These are phyloP conservation scores for Noctua janthina DNA, from an alignment of 2,888 invertebrate species.

Conservation along the genomic window DNA sequence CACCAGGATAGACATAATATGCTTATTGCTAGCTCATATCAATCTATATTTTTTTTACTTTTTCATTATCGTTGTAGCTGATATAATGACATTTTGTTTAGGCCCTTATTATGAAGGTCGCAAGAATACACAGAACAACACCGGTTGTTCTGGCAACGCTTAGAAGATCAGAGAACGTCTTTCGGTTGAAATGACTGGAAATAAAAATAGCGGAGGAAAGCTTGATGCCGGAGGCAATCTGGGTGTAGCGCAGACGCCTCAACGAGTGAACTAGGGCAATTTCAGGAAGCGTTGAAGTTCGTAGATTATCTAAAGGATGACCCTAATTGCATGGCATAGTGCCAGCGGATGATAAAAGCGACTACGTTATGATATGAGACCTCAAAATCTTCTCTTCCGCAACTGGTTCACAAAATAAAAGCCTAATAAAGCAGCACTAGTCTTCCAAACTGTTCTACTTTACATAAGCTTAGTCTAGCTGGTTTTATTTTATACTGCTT, in stretches of 20 bases:
- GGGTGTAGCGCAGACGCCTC: not conserved
- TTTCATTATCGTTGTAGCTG: not conserved
- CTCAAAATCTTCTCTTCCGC: not conserved
- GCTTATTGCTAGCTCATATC: not conserved
- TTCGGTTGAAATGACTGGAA: not conserved
- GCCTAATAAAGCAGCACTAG: not conserved
- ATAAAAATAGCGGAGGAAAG: not conserved
- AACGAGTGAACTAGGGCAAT: not conserved
- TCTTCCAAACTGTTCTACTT: not conserved
- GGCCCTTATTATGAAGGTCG: not conserved
- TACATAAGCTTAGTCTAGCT: not conserved
- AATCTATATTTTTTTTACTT: not conserved
- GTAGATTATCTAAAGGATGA: not conserved
- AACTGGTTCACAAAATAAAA: not conserved
- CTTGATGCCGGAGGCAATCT: not conserved
- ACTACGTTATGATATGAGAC: not conserved
- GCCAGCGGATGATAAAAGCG: not conserved
- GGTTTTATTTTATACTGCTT: not conserved
- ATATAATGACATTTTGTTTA: not conserved
- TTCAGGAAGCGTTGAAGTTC: not conserved
- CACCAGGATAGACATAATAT: not conserved
- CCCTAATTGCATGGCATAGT: not conserved
- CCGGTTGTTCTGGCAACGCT: not conserved
- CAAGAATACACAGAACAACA: not conserved
- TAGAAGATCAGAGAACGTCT: not conserved